Evolutionary conservation across 2,113 vertebrate genomes (phyloP), one percentile per base, ranked within the genome.

Genomic region (Leptobrachium ailaonicum): DNA sequence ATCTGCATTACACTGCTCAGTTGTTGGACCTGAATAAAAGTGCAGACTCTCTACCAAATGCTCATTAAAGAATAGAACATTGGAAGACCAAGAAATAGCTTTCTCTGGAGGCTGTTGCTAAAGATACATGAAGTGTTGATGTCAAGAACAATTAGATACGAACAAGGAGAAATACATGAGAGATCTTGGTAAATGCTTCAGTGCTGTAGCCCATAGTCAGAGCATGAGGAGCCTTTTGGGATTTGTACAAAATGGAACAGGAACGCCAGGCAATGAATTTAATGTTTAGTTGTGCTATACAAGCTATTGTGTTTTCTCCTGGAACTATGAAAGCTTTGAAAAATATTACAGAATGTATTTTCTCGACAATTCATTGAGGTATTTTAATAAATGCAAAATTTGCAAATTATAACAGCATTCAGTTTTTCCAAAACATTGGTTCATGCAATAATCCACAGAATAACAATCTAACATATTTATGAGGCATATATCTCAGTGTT

Each of bases 91-190:
- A 44, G 41, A 63, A 13, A 20, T 60, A 9, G 13, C 10, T 70
- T 77, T 60, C 66, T 56, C 10, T 41, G 32, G 67, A 71, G 67
- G 44, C 67, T 60, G 42, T n/a, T 63, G 76, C 54, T 71, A 6
- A 71, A 50, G n/a, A 53, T 78, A 77, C 43, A 53, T 69, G 41
- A 58, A 77, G 66, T 77, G 75, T 69, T 43, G 53, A 60, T 77
- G 75, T 68, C 75, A 77, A 47, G 66, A 58, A 69, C 75, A 77
- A 77, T 69, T 77, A 69, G 75, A 77, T 54, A 58, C 69, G 75
- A 77, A 32, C 53, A 68, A 68, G 47, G 67, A 50, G 67, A 77
- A 77, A 77, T 50, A 69, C 75, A 41, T 77, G 43, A 60, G 66
- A 77, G 75, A 66, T 69, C 66, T 32, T 69, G 41, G 8, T 43